A percentile compares a stretch with the other conserved stretches of the same genome.
phyloP scores from a whole-genome alignment of 2,888 invertebrate genomes.

The Tachina fera region DNA sequence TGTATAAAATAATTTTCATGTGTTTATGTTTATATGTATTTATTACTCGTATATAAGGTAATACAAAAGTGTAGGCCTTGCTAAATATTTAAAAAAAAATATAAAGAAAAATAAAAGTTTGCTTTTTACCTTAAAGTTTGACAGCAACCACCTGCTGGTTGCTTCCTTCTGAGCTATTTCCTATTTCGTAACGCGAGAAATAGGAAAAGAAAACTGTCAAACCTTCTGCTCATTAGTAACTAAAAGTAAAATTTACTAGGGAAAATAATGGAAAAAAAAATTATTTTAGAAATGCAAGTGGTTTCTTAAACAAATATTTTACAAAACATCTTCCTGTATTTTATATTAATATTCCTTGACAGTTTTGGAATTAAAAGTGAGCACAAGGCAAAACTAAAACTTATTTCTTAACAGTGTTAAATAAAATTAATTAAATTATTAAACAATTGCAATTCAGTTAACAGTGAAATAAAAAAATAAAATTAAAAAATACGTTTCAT shows the following conservation, averaged over 20 bases:
- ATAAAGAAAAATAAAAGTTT: constrained; percentile 18
- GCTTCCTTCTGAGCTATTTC: constrained; percentile 39
- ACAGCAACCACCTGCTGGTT: constrained; percentile 42
- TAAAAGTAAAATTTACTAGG: not conserved
- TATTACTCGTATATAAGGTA: too few species aligned
- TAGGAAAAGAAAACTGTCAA: not conserved
- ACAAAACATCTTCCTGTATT: too few species aligned
- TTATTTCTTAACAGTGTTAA: too few species aligned
- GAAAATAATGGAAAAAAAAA: not conserved
- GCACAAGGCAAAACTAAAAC: too few species aligned
- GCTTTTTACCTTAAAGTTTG: constrained; percentile 24
- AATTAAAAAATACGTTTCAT: too few species aligned
- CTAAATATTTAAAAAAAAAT: not conserved
- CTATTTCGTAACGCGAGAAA: constrained; percentile 5
- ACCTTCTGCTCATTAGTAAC: constrained; percentile 4
- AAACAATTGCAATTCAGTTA: too few species aligned
- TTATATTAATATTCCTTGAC: too few species aligned
- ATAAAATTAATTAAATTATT: too few species aligned
- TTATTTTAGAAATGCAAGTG: not conserved
- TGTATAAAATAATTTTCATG: too few species aligned
- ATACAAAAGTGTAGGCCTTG: not conserved
- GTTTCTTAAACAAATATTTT: not conserved
- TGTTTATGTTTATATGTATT: too few species aligned
- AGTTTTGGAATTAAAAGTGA: too few species aligned
- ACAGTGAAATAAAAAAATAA: too few species aligned